phyloP scores from a whole-genome alignment of 2,888 invertebrate genomes.

The Chromoteleia sp. region DNA sequence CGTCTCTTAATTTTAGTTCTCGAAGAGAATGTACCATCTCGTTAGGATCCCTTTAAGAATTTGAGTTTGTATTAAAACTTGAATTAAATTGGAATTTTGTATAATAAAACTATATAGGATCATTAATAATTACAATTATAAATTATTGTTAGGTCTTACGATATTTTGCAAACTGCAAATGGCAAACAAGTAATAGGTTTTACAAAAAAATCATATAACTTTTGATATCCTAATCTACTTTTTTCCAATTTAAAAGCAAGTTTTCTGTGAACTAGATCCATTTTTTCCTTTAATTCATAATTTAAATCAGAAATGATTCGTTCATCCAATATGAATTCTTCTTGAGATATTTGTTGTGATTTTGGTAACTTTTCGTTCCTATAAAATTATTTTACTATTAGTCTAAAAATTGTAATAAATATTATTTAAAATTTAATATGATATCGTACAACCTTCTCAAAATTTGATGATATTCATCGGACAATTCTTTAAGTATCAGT shows the following conservation, averaged over 20 bases:
- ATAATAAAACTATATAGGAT: too few relatives aligned
- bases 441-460: constrained; percentile 84
- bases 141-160: constrained; percentile 77
- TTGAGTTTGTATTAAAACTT: background rate
- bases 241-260: constrained; percentile 90
- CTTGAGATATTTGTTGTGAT: constrained; percentile 87
- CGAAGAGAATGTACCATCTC: constrained; percentile 87
- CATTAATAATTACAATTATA: background rate
- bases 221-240: constrained; percentile 87
- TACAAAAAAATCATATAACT: constrained; percentile 89
- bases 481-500: constrained; percentile 86
- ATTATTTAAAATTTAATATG: background rate
- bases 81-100: background rate
- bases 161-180: constrained; percentile 79
- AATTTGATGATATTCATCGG: constrained; percentile 87
- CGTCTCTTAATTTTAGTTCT: constrained; percentile 87
- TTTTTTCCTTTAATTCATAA: constrained; percentile 86
- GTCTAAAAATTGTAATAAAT: background rate
- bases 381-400: constrained; percentile 22
- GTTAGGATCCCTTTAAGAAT: constrained; percentile 73
- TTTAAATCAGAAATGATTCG: constrained; percentile 88
- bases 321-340: constrained; percentile 89
- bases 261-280: constrained; percentile 88
- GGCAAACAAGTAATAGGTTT: constrained; percentile 86
- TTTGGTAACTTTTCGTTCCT: constrained; percentile 87